Evolutionary conservation across 2,113 vertebrate species (phyloP), one percentile per base, ranked within the genome.

Genomic region (Spermophilus dauricus): DNA sequence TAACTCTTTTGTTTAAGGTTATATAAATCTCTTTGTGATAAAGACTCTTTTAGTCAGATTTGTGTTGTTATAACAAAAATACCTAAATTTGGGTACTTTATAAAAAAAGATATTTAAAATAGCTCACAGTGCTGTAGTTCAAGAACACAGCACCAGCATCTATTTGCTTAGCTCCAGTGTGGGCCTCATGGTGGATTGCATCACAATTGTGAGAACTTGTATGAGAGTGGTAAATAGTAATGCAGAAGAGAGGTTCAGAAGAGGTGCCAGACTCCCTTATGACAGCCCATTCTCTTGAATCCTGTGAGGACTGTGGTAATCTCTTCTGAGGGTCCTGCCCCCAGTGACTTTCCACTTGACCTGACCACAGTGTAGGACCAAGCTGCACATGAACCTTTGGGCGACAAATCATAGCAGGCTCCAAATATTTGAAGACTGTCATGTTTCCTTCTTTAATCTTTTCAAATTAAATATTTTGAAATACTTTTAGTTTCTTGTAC

Each of bases 381-480:
- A 51, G 8, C 32, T 65, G 53, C 42, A 24, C 30, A 67, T 20
- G 61, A 48, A 39, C 34, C n/a, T 75, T 77, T 3, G 48, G 17
- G 45, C n/a, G 8, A 53, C 34, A 85, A 67, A 16, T 10, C 42
- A 48, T 69, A 48, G 45, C 16, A 48, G 6, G 10, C 32, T 91
- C 58, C 34, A 82, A 89, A 26, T 92, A 42, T 94, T 82, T 92
- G 84, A 94, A 77, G 42, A 89, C 45, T 77, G 2, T 84, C 78
- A 13, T 76, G 48, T 95, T 37, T 20, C 53, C 3, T 17, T 61
- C 32, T 86, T 82, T 77, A 67, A 65, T 86, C 67, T 96, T 96
- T 95, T 80, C 42, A 96, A 77, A 45, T 95, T 73, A 63, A 87
- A 84, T 91, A 83, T 86, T 94, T 37, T 32, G 75, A 86, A 96